A percentile compares a stretch with the other conserved stretches of the same genome.
Evolutionary conservation across 2,797 vertebrate genomes (phyloP).

Genomic region (Prunella strophiata): DNA sequence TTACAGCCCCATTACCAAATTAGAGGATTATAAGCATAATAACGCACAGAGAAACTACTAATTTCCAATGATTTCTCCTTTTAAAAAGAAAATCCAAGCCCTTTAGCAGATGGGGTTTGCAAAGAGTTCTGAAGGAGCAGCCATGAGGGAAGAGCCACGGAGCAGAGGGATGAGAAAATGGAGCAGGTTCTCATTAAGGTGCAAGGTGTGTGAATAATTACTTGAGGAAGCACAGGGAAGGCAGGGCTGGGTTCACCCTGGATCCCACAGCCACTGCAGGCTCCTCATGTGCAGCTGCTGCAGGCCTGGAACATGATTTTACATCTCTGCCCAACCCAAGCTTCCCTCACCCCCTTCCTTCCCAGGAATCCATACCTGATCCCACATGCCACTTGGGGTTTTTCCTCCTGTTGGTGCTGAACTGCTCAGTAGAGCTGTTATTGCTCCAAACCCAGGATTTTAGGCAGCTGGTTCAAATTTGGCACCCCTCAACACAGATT

Average conservation of each 20-base stretch:
- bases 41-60: neutral
- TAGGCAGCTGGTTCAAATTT: neutral
- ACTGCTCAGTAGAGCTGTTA: neutral
- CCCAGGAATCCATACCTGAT: neutral
- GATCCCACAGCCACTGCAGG: neutral
- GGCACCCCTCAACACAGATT: neutral
- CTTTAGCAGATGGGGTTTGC: slow-evolving; percentile 2
- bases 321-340: neutral
- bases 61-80: slow-evolving; percentile 4
- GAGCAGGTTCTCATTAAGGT: slow-evolving; percentile 48
- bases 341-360: neutral
- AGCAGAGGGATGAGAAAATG: slow-evolving; percentile 18
- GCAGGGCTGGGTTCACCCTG: slow-evolving; percentile 19
- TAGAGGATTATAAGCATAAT: slow-evolving; percentile 21
- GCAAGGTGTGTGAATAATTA: neutral
- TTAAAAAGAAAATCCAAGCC: neutral
- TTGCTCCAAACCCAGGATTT: neutral
- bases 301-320: neutral
- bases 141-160: neutral
- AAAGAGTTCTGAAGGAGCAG: neutral
- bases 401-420: neutral
- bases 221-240: neutral
- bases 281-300: neutral
- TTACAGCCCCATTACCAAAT: slow-evolving; percentile 16
- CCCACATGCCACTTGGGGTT: neutral